phyloP scores from a whole-genome alignment of 2,113 vertebrate species.

The Notarius lentiginosus region DNA sequence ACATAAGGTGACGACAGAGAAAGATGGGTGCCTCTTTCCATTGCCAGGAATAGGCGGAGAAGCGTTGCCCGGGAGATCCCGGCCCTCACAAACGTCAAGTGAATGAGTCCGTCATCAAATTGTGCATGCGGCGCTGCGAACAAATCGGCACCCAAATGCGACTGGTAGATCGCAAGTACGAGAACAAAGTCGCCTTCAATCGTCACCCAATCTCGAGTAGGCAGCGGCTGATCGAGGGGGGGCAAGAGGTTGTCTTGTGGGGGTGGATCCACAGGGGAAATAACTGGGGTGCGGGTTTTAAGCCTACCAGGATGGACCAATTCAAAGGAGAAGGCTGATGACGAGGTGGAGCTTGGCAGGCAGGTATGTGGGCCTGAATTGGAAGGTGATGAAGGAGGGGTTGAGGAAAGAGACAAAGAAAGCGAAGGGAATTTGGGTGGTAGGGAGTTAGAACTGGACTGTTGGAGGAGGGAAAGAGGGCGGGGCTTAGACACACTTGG shows the following conservation, averaged over 20 bases:
- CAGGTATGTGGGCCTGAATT: conserved; percentile 65
- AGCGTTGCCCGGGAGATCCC: conserved; percentile 84
- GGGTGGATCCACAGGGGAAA: conserved; percentile 66
- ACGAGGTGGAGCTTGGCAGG: conserved; percentile 69
- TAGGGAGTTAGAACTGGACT: conserved; percentile 76
- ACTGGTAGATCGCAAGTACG: conserved; percentile 83
- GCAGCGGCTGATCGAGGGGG: conserved; percentile 79
- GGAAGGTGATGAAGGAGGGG: conserved; percentile 71
- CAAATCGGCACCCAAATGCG: conserved; percentile 83
- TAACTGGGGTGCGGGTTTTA: conserved; percentile 62
- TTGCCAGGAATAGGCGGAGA: conserved; percentile 84
- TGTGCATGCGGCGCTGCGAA: conserved; percentile 79
- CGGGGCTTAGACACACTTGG: conserved; percentile 63
- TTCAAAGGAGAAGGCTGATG: conserved; percentile 75
- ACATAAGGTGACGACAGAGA: conserved; percentile 79
- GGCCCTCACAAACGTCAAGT: conserved; percentile 81
- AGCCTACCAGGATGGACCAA: conserved; percentile 65
- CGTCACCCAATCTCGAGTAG: conserved; percentile 81
- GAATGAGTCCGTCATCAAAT: conserved; percentile 85
- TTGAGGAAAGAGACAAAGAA: conserved; percentile 72
- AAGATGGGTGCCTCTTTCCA: conserved; percentile 84
- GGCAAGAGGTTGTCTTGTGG: conserved; percentile 80
- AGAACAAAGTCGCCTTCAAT: conserved; percentile 87
- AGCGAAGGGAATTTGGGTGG: conserved; percentile 74
- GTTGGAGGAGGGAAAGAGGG: conserved; percentile 71